Conservation (phyloP, 2,113 vertebrate genomes). For the Austrofundulus limnaeus region DNA sequence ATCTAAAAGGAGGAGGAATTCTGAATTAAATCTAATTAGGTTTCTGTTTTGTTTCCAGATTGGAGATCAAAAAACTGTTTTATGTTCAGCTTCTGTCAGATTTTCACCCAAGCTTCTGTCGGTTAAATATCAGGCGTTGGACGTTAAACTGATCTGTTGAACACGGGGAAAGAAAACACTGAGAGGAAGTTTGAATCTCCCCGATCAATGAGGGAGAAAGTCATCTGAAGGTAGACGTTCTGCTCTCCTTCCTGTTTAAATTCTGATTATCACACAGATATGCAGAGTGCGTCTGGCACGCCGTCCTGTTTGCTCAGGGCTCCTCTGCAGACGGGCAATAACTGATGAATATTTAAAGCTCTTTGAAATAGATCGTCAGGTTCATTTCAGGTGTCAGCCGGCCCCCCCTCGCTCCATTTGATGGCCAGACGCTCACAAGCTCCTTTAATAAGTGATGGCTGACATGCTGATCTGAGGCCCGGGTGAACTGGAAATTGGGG, state of each 20-base stretch:
- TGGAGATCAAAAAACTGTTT: slow-evolving; percentile 46
- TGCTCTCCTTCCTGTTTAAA: slow-evolving; percentile 46
- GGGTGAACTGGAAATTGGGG: not conserved
- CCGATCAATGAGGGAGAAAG: slow-evolving; percentile 46
- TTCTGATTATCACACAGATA: slow-evolving; percentile 54
- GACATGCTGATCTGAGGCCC: slow-evolving; percentile 18
- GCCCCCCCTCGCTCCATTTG: slow-evolving; percentile 3
- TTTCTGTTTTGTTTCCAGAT: slow-evolving; percentile 36
- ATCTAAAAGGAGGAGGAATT: slow-evolving; percentile 8
- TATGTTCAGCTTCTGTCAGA: not conserved
- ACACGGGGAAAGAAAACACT: slow-evolving; percentile 15
- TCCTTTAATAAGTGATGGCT: slow-evolving; percentile 9
- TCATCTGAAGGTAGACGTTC: slow-evolving; percentile 50
- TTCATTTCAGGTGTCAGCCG: slow-evolving; percentile 34
- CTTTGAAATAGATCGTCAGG: slow-evolving; percentile 42
- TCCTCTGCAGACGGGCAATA: slow-evolving; percentile 40
- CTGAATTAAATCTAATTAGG: slow-evolving; percentile 57
- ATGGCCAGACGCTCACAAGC: slow-evolving; percentile 13
- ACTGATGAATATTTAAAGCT: slow-evolving; percentile 64
- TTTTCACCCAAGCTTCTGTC: not conserved
- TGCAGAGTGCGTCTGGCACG: slow-evolving; percentile 11
- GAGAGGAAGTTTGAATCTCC: not conserved
- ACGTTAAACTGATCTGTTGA: not conserved
- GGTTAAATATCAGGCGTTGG: slow-evolving; percentile 24
- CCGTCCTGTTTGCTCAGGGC: slow-evolving; percentile 53